Base-by-base conservation (phyloP, 2,888 invertebrate genomes). In the Acronicta leporina region DNA sequence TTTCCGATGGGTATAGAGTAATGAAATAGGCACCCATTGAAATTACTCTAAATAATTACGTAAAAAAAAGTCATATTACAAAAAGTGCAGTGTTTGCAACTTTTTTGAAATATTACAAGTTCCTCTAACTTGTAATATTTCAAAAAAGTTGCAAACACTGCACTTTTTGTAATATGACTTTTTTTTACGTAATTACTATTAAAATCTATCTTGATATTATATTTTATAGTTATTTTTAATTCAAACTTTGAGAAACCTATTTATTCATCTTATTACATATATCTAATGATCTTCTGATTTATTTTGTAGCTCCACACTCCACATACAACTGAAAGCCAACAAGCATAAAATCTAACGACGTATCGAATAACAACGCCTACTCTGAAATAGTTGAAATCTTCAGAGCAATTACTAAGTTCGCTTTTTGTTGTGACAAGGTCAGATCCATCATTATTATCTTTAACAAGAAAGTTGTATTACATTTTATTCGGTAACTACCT, bases 301-400 rank as follows among this genome's bases (percentile, higher is more conserved):
- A 33, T 33, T 11, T 11, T 11, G 2, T 11, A 33, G 3, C 33
- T 33, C 30, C 13, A 13, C 0, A 2, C 33, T 33, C 30, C 13
- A 13, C 0, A n/a, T 7, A 38, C 5, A 38, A 13, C n/a, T 38
- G n/a, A 30, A 40, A 58, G 25, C 30, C 20, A 47, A 47, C 38
- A 66, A 43, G 46, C 47, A 33, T 40, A 43, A 9, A 58, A 40
- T 44, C 47, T 44, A 67, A 63, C 33, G 43, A 63, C 42, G 15
- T 67, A 40, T 47, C 30, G 43, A 20, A 45, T 41, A 41, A 35
- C 14, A 55, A 30, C n/a, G 6, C 25, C 15, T 16, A 33, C 14
- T 13, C 13, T 8, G 45, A 46, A 41, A 45, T 46, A 41, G 54
- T 38, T n/a, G 33, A n/a, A 38, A 38, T n/a, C 38, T n/a, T n/a